Base-by-base conservation (phyloP, 2,113 vertebrate genomes). In the Cryptomyrus ogoouensis region DNA sequence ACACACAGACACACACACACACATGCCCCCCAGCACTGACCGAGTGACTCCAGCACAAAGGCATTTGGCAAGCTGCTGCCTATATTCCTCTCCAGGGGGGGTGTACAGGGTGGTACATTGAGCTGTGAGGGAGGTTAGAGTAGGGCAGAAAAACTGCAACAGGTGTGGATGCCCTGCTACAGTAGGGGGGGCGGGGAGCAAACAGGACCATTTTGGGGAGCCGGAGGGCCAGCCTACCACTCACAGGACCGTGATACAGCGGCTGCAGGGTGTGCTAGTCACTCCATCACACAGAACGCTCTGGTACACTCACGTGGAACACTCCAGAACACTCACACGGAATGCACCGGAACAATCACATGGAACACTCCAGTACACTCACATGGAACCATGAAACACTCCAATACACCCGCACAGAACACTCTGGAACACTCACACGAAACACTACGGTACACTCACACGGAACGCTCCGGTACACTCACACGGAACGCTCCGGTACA, bases 121-220 rank as follows among this genome's bases (percentile, higher is more conserved):
- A 91, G 92, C n/a, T 89, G 87, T n/a, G 88, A 90, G 91, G 92
- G 91, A 77, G 90, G 91, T 88, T 89, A 91, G 91, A 90, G 90
- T 89, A 92, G 92, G 91, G 91, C 93, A 94, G 90, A 93, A 12
- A 66, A 90, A 88, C 90, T 89, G 90, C 92, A 94, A 94, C 95
- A 96, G 95, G 94, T 94, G 95, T 93, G 94, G 95, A 94, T 94
- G 95, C 93, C 19, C 50, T 46, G 39, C 8, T 21, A 31, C 35
- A 31, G 19, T 5, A 8, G 6, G 24, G 83, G 21, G 80, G 70
- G 0, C 35, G 35, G 52, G 7, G 5, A 9, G 83, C 3, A 24
- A 21, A 77, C 31, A 77, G 35, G 70, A 77, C 70, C 70, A 39
- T 77, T 70, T 70, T 27, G n/a, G n/a, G 62, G 62, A 12, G 10